Base-by-base conservation (phyloP, 2,888 invertebrate species). In the Agrochola circellaris region DNA sequence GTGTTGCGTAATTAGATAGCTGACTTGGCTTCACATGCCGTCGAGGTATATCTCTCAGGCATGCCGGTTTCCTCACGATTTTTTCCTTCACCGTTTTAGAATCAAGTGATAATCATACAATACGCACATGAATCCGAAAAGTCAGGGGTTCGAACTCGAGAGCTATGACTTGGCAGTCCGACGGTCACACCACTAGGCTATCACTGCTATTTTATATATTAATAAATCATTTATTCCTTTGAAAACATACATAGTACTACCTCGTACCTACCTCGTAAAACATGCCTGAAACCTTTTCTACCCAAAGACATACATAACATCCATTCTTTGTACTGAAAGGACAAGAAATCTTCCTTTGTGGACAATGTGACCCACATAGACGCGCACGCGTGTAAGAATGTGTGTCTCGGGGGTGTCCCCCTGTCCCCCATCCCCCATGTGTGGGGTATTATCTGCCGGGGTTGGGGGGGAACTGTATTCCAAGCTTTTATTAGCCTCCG, bases 351-450 rank as follows among this genome's bases (percentile, higher is more conserved):
- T 86, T 89, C 88, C 91, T 92, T 91, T 88, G 85, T 91, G 91
- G 91, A 95, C 94, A 95, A 95, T 95, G 88, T 95, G 95, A 95
- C 95, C 95, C 92, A 96, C 86, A 94, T 95, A 87, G 66, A 85
- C 90, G 95, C 95, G 95, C 95, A 95, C 92, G 95, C 95, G 95
- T 95, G 93, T 91, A 93, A 93, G 94, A 94, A 95, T 94, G 92
- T 95, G 89, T 94, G 94, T 93, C 93, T 93, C 85, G 92, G 92
- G 93, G 91, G 91, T 85, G 76, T 77, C 85, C 83, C 89, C 92
- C 87, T 80, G 86, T 82, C 75, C 82, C 85, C 83, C 89, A 91
- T 85, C 83, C 89, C 87, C 84, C 77, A 20, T n/a, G 42, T 81
- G 90, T 86, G 92, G 92, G 91, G 92, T 91, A 92, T 93, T 93